phyloP scores from a whole-genome alignment of 1,140 invertebrate genomes.

The Cyclargus thomasi region DNA sequence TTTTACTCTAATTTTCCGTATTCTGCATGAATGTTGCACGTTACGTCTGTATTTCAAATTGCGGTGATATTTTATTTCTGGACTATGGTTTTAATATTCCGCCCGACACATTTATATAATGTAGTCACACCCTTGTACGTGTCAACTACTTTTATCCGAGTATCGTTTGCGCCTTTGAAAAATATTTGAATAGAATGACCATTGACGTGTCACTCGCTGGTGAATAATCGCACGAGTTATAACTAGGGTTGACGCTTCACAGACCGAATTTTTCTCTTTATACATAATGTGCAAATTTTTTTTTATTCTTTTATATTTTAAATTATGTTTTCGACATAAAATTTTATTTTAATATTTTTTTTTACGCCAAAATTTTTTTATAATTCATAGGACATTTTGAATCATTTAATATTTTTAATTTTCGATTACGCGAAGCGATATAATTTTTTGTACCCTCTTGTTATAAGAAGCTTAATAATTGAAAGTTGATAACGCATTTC shows the following conservation, averaged over 20 bases:
- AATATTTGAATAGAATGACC: conserved; percentile 30
- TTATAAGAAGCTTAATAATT: too few relatives aligned
- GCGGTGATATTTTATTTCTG: neutral
- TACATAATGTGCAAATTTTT: neutral
- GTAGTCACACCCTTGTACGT: conserved; percentile 1
- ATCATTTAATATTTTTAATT: too few relatives aligned
- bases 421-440: too few relatives aligned
- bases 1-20: neutral
- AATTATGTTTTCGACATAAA: neutral
- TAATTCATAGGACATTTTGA: too few relatives aligned
- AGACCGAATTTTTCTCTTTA: neutral
- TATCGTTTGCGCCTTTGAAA: conserved; percentile 21
- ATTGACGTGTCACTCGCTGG: conserved; percentile 28
- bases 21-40: neutral
- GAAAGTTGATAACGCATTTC: too few relatives aligned
- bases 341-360: too few relatives aligned
- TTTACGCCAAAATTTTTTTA: too few relatives aligned
- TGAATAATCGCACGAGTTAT: conserved; percentile 24
- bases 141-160: conserved; percentile 9
- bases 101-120: neutral
- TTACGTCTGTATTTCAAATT: neutral
- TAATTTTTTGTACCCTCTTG: too few relatives aligned
- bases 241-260: neutral
- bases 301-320: neutral
- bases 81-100: neutral